These are phyloP conservation scores for Nansenia antarctica DNA, from an alignment of 2,113 vertebrate genomes.

Conservation along the genomic window DNA sequence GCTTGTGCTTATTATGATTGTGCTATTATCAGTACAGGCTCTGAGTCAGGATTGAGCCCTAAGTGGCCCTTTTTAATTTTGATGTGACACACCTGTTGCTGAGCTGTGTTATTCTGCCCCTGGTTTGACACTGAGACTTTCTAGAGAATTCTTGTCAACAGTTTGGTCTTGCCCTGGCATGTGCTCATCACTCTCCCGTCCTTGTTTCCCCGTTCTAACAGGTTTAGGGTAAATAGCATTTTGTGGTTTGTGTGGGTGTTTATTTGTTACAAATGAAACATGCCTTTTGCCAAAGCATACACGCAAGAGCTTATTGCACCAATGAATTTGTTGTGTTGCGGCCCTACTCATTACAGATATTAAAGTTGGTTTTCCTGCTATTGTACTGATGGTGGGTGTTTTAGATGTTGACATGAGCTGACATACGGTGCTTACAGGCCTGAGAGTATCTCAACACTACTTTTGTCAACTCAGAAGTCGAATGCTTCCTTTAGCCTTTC, in stretches of 20 bases:
- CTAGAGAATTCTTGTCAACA: not conserved
- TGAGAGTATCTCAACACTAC: not conserved
- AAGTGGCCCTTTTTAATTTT: too few relatives aligned
- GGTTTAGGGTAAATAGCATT: not conserved
- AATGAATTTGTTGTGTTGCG: not conserved
- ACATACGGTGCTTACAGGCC: not conserved
- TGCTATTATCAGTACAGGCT: not conserved
- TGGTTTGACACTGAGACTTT: not conserved
- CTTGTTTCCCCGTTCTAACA: not conserved
- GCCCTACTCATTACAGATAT: not conserved
- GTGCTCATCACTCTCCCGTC: not conserved
- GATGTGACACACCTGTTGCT: not conserved
- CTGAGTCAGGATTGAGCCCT: not conserved
- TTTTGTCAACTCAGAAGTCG: not conserved
- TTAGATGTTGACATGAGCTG: not conserved
- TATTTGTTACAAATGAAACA: not conserved
- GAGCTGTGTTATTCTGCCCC: not conserved
- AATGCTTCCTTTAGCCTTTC: not conserved
- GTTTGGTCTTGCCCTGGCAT: constrained; percentile 15
- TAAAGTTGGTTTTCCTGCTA: too few relatives aligned
- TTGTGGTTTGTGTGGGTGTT: not conserved
- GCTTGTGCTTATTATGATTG: not conserved
- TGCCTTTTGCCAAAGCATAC: not conserved
- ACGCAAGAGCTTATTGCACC: not conserved
- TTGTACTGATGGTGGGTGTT: not conserved